These are phyloP conservation scores for Neoarius graeffei DNA, from an alignment of 2,113 vertebrate genomes.

Conservation along the genomic window DNA sequence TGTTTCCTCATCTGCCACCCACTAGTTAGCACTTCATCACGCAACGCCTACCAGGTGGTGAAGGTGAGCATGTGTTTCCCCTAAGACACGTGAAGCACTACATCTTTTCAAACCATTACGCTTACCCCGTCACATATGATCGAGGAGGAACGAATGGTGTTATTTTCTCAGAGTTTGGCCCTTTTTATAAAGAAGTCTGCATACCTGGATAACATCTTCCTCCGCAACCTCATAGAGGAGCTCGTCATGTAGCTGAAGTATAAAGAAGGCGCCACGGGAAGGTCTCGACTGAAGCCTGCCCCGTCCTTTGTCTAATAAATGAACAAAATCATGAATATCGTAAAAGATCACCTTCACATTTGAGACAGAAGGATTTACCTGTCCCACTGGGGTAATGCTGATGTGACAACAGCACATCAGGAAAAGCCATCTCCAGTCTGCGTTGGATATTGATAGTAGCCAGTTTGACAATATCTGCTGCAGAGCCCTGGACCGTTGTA, in stretches of 20 bases:
- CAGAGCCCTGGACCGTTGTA: conserved; percentile 93
- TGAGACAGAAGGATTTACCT: conserved; percentile 51
- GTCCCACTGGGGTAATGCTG: conserved; percentile 71
- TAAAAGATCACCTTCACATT: neutral
- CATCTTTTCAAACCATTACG: neutral
- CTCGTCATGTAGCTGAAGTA: conserved; percentile 95
- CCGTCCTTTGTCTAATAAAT: conserved; percentile 40
- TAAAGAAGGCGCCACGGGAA: conserved; percentile 82
- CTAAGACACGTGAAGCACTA: neutral
- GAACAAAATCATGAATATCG: neutral
- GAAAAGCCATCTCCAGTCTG: conserved; percentile 73
- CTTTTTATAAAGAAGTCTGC: neutral
- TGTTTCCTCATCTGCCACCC: neutral
- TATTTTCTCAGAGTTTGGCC: neutral
- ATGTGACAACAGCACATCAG: conserved; percentile 75
- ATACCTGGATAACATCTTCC: conserved; percentile 88
- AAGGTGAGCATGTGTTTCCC: neutral
- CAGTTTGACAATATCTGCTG: conserved; percentile 93
- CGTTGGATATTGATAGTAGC: conserved; percentile 93
- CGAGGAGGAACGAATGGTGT: too few species aligned
- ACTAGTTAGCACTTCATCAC: neutral
- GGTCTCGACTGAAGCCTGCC: conserved; percentile 54
- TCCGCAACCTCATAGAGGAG: conserved; percentile 93
- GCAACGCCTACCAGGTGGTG: neutral
- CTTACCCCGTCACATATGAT: neutral